These are phyloP conservation scores for Myiagra hebetior DNA, from an alignment of 2,113 vertebrate genomes.

Conservation along the genomic window DNA sequence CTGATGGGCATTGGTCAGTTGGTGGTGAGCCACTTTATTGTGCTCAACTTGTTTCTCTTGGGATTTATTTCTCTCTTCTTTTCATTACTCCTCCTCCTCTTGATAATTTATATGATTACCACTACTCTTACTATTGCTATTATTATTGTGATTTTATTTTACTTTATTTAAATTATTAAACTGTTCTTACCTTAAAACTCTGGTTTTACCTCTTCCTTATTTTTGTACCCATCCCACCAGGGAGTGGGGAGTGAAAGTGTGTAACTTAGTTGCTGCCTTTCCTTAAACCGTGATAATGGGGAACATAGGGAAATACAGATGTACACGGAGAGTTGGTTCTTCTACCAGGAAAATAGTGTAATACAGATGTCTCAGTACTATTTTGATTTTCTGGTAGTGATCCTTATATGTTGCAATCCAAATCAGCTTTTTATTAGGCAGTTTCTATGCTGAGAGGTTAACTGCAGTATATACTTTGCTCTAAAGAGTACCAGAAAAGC, in stretches of 20 bases:
- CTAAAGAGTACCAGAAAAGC: background rate
- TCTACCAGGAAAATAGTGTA: background rate
- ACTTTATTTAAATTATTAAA: background rate
- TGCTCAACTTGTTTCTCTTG: background rate
- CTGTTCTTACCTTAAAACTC: rapidly evolving
- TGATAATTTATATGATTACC: background rate
- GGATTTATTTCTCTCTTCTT: background rate
- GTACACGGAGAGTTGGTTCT: background rate
- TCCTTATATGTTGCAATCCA: background rate
- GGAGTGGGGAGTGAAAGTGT: background rate
- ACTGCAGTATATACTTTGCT: background rate
- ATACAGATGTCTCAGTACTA: background rate
- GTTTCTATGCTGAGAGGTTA: background rate
- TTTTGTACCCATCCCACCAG: rapidly evolving
- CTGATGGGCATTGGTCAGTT: background rate
- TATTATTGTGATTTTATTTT: background rate
- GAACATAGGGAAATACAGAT: background rate
- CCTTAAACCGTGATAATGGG: background rate
- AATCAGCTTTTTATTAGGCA: background rate
- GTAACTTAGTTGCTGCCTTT: background rate
- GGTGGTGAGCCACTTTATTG: background rate
- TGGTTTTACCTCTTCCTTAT: background rate
- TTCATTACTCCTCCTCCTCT: background rate
- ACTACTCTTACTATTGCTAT: background rate
- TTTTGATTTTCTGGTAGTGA: background rate